Evolutionary conservation across 2,797 vertebrate genomes (phyloP).

Genomic region (Australoheros facetus): DNA sequence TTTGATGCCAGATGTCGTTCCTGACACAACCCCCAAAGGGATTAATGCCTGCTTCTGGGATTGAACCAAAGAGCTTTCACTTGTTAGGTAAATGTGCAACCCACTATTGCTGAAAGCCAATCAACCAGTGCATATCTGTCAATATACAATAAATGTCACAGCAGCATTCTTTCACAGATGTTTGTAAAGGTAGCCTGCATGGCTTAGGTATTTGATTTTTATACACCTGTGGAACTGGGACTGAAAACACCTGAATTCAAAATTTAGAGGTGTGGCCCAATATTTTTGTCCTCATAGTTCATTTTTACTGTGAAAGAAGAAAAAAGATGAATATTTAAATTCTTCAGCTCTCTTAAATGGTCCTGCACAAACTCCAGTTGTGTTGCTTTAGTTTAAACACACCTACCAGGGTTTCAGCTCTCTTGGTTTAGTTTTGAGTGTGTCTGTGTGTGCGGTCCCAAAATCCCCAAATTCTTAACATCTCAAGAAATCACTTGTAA

Average conservation of each 20-base stretch:
- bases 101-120: too few species aligned
- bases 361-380: neutral
- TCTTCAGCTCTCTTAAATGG: too few species aligned
- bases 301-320: neutral
- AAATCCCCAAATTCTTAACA: constrained; percentile 28
- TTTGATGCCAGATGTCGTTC: too few species aligned
- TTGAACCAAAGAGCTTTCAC: neutral
- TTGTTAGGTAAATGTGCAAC: neutral
- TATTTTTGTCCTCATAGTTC: neutral
- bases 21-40: neutral
- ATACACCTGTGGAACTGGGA: neutral
- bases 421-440: neutral
- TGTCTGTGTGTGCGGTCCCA: constrained; percentile 16
- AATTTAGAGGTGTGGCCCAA: neutral
- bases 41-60: neutral
- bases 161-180: neutral
- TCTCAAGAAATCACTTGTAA: constrained; percentile 49
- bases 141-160: too few species aligned
- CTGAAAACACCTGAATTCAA: neutral
- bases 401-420: neutral
- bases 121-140: too few species aligned
- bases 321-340: neutral
- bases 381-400: neutral
- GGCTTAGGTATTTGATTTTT: too few species aligned
- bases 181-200: too few species aligned